These are phyloP conservation scores for Eremophila alpestris DNA, from an alignment of 2,797 vertebrate genomes.

Conservation along the genomic window DNA sequence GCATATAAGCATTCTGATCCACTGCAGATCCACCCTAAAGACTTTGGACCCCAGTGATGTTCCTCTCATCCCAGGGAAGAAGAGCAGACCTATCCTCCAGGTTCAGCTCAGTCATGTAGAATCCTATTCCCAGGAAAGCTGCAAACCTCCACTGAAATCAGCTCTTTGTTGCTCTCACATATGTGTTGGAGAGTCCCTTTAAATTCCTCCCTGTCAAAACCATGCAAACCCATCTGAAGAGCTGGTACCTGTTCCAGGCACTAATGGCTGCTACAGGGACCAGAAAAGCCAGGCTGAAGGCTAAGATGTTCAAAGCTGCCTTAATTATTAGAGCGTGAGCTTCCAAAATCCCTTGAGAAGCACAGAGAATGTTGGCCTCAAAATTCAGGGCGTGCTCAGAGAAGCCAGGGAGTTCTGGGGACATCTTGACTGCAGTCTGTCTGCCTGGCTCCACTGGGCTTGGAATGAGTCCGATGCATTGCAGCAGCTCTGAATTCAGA, in stretches of 20 bases:
- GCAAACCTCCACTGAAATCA: neutral
- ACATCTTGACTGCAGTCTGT: slow-evolving; percentile 59
- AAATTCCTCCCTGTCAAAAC: neutral
- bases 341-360: slow-evolving; percentile 15
- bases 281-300: neutral
- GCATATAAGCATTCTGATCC: neutral
- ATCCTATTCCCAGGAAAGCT: neutral
- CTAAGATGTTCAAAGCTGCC: neutral
- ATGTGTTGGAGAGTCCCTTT: neutral
- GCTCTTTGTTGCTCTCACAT: neutral
- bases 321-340: slow-evolving; percentile 37
- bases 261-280: neutral
- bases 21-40: neutral
- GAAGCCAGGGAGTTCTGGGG: slow-evolving; percentile 27
- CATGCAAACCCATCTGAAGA: neutral
- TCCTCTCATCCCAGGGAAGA: neutral
- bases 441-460: slow-evolving; percentile 11
- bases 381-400: neutral
- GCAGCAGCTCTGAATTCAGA: slow-evolving; percentile 60
- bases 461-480: slow-evolving; percentile 51
- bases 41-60: neutral
- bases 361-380: neutral
- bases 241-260: neutral
- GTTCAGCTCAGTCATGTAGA: neutral
- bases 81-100: neutral